Conservation (phyloP, 1,140 invertebrate species). For the Coenobita brevimanus region DNA sequence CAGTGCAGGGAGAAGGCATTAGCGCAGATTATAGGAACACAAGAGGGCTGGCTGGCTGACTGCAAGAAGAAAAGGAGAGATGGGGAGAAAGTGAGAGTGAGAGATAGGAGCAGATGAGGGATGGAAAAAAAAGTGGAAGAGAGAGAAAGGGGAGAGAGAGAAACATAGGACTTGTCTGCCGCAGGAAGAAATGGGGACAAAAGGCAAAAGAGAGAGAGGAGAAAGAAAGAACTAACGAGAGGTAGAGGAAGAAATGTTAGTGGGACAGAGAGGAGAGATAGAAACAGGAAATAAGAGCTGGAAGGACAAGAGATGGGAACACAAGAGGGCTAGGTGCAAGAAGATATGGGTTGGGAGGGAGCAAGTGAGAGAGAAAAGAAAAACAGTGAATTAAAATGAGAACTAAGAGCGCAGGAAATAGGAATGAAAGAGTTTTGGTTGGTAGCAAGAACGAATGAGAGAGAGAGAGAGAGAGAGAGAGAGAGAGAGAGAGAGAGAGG, state of each 20-base stretch:
- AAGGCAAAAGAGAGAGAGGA: no score
- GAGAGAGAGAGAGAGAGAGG: slow-evolving; percentile 16
- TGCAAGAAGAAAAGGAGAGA: no score
- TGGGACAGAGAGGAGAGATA: no score
- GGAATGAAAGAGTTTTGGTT: neutral
- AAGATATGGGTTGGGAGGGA: neutral
- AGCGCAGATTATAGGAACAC: slow-evolving; percentile 19
- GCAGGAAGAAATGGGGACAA: no score
- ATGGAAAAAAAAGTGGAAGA: no score
- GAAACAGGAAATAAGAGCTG: neutral
- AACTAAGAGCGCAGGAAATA: neutral
- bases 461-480: slow-evolving; percentile 22
- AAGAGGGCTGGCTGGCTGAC: neutral
- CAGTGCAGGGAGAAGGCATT: slow-evolving; percentile 36
- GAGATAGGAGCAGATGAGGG: no score
- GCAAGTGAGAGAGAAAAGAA: neutral
- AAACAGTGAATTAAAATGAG: neutral
- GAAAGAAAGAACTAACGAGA: no score
- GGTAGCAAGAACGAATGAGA: slow-evolving; percentile 1
- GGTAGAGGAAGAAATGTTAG: no score
- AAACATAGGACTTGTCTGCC: no score
- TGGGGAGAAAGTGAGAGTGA: no score
- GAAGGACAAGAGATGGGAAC: slow-evolving; percentile 16
- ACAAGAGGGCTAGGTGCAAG: neutral
- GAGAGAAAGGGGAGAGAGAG: no score